Evolutionary conservation across 2,888 invertebrate species (phyloP).

Genomic region (Subacronicta megacephala): DNA sequence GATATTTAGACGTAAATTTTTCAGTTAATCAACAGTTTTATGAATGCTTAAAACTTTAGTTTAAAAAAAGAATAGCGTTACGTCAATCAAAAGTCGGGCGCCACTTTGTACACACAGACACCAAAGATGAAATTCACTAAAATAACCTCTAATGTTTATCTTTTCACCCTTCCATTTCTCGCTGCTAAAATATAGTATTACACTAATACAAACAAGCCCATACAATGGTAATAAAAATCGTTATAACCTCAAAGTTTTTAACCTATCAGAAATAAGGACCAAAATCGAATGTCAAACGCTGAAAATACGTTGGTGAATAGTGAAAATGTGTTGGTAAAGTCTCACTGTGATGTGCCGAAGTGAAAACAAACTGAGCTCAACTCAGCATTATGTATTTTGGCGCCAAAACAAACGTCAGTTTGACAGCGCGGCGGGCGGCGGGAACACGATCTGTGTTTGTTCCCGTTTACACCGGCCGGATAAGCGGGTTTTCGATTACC

Average conservation of each 20-base stretch:
- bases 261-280: constrained; percentile 57
- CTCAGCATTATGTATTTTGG: constrained; percentile 89
- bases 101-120: constrained; percentile 83
- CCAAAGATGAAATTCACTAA: constrained; percentile 86
- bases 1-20: constrained; percentile 20
- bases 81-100: constrained; percentile 84
- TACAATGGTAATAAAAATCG: constrained; percentile 38
- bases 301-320: constrained; percentile 68
- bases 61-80: constrained; percentile 74
- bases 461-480: constrained; percentile 84
- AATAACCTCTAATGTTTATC: constrained; percentile 86
- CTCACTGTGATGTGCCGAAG: constrained; percentile 83
- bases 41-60: constrained; percentile 56
- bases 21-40: constrained; percentile 41
- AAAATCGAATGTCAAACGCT: constrained; percentile 61
- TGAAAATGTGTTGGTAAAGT: constrained; percentile 57
- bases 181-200: constrained; percentile 88
- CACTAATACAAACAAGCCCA: constrained; percentile 73
- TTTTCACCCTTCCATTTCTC: constrained; percentile 88
- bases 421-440: constrained; percentile 89
- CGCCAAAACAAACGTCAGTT: constrained; percentile 89
- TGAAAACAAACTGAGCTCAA: constrained; percentile 87
- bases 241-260: constrained; percentile 37
- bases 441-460: constrained; percentile 86
- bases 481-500: constrained; percentile 86